phyloP scores from a whole-genome alignment of 2,888 invertebrate genomes.

The Lacanobia oleracea region DNA sequence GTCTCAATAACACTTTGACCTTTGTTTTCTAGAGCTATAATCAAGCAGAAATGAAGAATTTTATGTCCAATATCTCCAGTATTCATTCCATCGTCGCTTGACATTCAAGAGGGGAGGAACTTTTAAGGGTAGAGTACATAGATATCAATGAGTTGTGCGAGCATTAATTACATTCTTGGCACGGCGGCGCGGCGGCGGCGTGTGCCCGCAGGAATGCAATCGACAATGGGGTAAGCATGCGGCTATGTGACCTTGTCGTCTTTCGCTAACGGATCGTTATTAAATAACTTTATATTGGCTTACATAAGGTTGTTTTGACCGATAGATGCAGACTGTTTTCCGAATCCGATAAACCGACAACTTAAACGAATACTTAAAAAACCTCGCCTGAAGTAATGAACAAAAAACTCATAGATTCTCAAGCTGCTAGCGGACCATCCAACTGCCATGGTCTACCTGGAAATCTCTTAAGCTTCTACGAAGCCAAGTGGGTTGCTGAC shows the following conservation, averaged over 20 bases:
- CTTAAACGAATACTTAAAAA: too few relatives aligned
- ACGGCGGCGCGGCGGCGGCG: slow-evolving; percentile 4
- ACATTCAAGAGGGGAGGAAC: slow-evolving; percentile 37
- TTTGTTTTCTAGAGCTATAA: slow-evolving; percentile 24
- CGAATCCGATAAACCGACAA: too few relatives aligned
- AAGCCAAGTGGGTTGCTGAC: background rate
- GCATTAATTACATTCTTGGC: slow-evolving; percentile 61
- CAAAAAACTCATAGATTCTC: too few relatives aligned
- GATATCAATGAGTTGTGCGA: slow-evolving; percentile 39
- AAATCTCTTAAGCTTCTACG: background rate
- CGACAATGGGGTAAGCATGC: slow-evolving; percentile 26
- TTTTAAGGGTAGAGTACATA: slow-evolving; percentile 20
- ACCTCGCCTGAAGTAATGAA: too few relatives aligned
- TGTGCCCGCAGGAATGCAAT: slow-evolving; percentile 51
- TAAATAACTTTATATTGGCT: too few relatives aligned
- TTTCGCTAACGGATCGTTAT: background rate
- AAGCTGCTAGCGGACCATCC: background rate
- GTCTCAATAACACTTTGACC: slow-evolving; percentile 37
- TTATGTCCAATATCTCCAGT: slow-evolving; percentile 6
- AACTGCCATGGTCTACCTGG: background rate
- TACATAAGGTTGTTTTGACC: too few relatives aligned
- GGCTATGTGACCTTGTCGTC: slow-evolving; percentile 34
- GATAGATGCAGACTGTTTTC: too few relatives aligned
- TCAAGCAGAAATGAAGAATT: slow-evolving; percentile 1
- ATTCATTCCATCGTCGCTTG: slow-evolving; percentile 24